Evolutionary conservation across 2,888 invertebrate genomes (phyloP), one percentile per base, ranked within the genome.

Genomic region (Anoncus sp.): DNA sequence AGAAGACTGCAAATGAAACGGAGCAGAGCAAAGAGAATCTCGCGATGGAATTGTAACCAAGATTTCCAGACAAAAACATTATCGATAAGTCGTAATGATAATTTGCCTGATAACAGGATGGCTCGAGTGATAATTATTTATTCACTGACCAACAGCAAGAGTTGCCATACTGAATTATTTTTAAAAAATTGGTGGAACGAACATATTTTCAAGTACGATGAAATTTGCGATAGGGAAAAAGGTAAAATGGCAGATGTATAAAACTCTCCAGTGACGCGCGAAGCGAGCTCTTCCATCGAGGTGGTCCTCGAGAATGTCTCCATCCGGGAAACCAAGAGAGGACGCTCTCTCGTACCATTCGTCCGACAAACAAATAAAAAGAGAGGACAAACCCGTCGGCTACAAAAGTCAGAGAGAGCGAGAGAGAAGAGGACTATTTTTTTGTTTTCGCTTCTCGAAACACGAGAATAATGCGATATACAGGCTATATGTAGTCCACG

Each of bases 31-130:
- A n/a, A n/a, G 59, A 20, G 31, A 60, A 67, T 53, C 62, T 35
- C 67, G 51, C 55, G 62, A 45, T 73, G 80, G 74, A 79, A 79
- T 80, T 81, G 81, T 82, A 79, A 79, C 81, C 80, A 63, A 82
- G 80, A 80, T 82, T 76, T 82, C 70, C 74, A 69, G 80, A n/a
- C n/a, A 81, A 81, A 84, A 85, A 86, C 86, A 83, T 86, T 84
- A 85, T 84, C 86, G 86, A 86, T 82, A 79, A 81, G 80, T 60
- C 78, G 12, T 53, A 14, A 70, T 63, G 65, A 78, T 81, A 77
- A 84, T 85, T 85, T 83, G 77, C 81, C 71, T 63, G 66, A 76
- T 75, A 77, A 77, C 74, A 35, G 22, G 27, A 43, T 20, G 31
- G 14, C 49, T 35, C 18, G 51, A 62, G 2, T 24, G 24, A 71